These are phyloP conservation scores for Stichopus chloronotus DNA, from an alignment of 35 echinoderm and acorn worm genomes.

Conservation along the genomic window DNA sequence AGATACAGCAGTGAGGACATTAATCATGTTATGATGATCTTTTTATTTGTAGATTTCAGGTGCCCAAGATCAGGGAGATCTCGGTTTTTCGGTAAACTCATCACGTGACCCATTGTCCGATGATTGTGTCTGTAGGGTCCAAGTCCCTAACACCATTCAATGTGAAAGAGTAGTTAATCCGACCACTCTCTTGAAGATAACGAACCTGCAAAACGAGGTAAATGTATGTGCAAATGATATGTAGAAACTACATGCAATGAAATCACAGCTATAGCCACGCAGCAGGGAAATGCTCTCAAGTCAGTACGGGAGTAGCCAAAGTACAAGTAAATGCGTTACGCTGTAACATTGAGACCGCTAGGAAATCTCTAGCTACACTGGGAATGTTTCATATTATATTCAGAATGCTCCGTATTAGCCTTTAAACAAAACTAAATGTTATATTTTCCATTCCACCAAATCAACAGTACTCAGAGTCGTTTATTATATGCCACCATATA, in stretches of 20 bases:
- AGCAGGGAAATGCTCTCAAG: background rate
- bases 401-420: too few species aligned
- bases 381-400: background rate
- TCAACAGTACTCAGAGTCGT: too few species aligned
- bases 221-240: background rate
- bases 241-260: background rate
- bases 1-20: too few species aligned
- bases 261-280: background rate
- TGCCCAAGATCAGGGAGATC: background rate
- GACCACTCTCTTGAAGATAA: background rate
- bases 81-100: background rate
- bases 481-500: too few species aligned
- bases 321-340: background rate
- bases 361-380: background rate
- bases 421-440: too few species aligned
- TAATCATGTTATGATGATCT: too few species aligned
- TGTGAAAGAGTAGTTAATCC: background rate
- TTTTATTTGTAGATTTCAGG: too few species aligned
- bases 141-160: background rate
- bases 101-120: background rate
- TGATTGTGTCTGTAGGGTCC: background rate
- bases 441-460: too few species aligned
- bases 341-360: too few species aligned
- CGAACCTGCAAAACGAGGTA: constrained; percentile 24
- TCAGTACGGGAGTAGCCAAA: background rate